These are phyloP conservation scores for Agonopterix alstromeriana DNA, from an alignment of 2,888 invertebrate genomes.

Conservation along the genomic window DNA sequence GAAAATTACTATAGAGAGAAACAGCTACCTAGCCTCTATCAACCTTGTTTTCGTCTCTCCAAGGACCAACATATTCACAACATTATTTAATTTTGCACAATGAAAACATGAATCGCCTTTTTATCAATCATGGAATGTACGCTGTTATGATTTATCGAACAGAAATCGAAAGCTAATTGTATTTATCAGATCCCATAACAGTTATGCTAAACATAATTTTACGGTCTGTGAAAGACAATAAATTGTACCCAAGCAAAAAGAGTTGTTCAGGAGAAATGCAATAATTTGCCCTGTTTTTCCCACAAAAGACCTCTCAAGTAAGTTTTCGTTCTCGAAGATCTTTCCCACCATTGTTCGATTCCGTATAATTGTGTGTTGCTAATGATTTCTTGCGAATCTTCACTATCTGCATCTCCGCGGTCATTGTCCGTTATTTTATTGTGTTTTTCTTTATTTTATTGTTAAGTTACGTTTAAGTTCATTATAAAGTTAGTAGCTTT, in stretches of 20 bases:
- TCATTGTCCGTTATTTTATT: constrained; percentile 10
- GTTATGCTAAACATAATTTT: neutral
- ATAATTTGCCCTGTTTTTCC: constrained; percentile 49
- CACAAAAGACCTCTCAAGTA: constrained; percentile 26
- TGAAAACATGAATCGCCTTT: no score
- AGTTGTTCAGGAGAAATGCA: constrained; percentile 41
- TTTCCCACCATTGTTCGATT: constrained; percentile 60
- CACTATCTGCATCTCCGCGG: constrained; percentile 27
- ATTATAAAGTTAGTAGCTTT: no score
- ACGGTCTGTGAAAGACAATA: constrained; percentile 4
- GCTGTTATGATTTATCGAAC: neutral
- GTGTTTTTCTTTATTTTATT: constrained; percentile 1
- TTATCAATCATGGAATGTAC: no score
- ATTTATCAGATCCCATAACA: neutral
- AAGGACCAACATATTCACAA: no score
- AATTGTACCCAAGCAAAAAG: constrained; percentile 7
- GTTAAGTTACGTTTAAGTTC: neutral
- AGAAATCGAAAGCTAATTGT: neutral
- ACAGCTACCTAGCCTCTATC: no score
- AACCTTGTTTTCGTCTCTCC: no score
- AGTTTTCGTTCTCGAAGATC: constrained; percentile 41
- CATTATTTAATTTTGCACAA: no score
- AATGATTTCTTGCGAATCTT: constrained; percentile 44
- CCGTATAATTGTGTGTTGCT: constrained; percentile 46
- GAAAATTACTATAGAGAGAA: no score